phyloP scores from a whole-genome alignment of 2,797 vertebrate genomes.

The Bradypus variegatus region DNA sequence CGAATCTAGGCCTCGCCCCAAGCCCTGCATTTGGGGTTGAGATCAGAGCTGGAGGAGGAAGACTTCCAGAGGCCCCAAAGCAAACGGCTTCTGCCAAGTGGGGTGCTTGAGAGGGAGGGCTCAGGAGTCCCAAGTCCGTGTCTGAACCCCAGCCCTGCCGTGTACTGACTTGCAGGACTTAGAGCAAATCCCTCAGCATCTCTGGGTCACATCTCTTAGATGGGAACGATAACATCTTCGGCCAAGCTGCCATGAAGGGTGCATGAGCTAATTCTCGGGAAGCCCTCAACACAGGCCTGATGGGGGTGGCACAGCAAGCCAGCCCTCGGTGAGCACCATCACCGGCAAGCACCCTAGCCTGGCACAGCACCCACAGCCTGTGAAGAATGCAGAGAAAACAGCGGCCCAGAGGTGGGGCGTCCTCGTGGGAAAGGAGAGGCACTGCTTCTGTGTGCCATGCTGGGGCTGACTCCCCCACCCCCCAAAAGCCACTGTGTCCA shows the following conservation, averaged over 20 bases:
- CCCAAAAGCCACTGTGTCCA: rapidly evolving
- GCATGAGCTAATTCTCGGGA: neutral
- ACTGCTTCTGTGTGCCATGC: neutral
- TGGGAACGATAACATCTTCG: neutral
- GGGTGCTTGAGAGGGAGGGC: neutral
- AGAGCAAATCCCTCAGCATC: neutral
- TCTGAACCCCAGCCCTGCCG: neutral
- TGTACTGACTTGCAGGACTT: no score
- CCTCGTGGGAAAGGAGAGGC: rapidly evolving
- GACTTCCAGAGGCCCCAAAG: neutral
- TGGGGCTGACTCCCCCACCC: neutral
- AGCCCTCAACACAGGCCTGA: neutral
- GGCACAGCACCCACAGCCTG: neutral
- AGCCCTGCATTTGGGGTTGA: neutral
- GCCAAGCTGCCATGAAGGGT: neutral
- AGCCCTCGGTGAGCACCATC: neutral
- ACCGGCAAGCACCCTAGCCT: neutral
- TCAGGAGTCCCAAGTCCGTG: neutral
- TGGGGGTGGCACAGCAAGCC: rapidly evolving
- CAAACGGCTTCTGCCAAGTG: neutral
- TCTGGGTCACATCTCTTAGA: neutral
- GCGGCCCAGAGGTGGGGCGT: rapidly evolving
- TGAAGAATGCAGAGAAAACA: neutral
- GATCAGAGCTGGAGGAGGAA: neutral
- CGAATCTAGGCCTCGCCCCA: neutral